Conservation (phyloP, 1,140 invertebrate species). For the Arctopsyche grandis region DNA sequence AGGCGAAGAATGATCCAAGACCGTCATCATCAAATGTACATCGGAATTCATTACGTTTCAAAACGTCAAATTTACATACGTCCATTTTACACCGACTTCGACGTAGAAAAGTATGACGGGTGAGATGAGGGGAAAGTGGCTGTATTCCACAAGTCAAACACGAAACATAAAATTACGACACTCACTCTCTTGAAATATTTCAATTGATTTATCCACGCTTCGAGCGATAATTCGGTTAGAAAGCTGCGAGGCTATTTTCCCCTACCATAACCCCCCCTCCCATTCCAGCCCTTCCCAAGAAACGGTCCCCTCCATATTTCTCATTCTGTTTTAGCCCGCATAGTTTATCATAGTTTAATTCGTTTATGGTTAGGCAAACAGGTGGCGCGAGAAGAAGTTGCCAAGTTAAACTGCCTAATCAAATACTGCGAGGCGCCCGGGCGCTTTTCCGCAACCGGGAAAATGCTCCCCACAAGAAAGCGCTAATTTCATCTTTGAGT, state of each 20-base stretch:
- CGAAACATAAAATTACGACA: slow-evolving; percentile 3
- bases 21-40: too few relatives aligned
- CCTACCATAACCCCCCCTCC: too few relatives aligned
- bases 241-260: not conserved
- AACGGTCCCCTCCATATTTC: too few relatives aligned
- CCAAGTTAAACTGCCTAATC: slow-evolving; percentile 12
- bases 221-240: slow-evolving; percentile 19
- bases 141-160: not conserved
- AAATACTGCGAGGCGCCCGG: not conserved
- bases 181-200: not conserved
- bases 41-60: not conserved
- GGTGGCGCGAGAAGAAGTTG: slow-evolving; percentile 4
- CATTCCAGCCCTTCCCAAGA: not conserved
- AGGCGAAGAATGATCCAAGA: too few relatives aligned
- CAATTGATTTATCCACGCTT: not conserved
- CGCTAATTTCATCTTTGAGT: not conserved
- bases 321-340: not conserved
- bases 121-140: too few relatives aligned
- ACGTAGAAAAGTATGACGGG: too few relatives aligned
- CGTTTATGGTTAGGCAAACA: slow-evolving; percentile 16
- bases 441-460: not conserved
- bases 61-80: slow-evolving; percentile 9
- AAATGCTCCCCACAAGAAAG: not conserved
- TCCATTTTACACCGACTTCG: not conserved
- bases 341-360: slow-evolving; percentile 32